These are phyloP conservation scores for Microcebus tavaratra DNA, from an alignment of 2,113 vertebrate species.

Conservation along the genomic window DNA sequence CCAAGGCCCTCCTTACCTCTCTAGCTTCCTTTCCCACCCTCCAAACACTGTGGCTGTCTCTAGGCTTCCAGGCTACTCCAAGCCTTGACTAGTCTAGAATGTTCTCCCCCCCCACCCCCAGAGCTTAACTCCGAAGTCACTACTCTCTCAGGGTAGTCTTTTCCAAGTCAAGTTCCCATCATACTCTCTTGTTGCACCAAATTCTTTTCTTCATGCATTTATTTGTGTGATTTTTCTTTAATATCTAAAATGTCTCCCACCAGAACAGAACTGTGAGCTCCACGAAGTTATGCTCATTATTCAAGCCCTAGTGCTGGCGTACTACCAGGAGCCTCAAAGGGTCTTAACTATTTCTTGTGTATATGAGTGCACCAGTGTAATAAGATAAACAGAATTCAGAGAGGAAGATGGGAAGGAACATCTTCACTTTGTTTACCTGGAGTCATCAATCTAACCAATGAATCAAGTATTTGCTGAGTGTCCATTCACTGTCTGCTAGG, in stretches of 20 bases:
- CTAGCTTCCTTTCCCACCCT: not conserved
- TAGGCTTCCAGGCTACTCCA: not conserved
- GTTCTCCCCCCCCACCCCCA: not conserved
- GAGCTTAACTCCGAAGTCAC: not conserved
- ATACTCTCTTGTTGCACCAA: not conserved
- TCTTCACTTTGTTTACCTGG: not conserved
- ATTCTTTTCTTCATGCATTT: not conserved
- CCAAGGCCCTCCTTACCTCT: not conserved
- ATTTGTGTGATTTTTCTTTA: not conserved
- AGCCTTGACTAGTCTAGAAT: not conserved
- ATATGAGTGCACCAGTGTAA: not conserved
- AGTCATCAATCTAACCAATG: not conserved
- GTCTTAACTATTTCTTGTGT: not conserved
- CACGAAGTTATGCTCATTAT: not conserved
- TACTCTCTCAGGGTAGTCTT: not conserved
- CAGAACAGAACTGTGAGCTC: not conserved
- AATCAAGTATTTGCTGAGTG: too few relatives aligned
- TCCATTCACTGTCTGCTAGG: not conserved
- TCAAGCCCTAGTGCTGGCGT: not conserved
- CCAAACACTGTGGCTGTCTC: not conserved
- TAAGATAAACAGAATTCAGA: not conserved
- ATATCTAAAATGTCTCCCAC: too few relatives aligned
- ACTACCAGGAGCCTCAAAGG: not conserved
- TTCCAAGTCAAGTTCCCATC: not conserved
- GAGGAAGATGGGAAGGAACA: not conserved